Conservation (phyloP, 2,113 vertebrate genomes). For the Poicephalus meyeri region DNA sequence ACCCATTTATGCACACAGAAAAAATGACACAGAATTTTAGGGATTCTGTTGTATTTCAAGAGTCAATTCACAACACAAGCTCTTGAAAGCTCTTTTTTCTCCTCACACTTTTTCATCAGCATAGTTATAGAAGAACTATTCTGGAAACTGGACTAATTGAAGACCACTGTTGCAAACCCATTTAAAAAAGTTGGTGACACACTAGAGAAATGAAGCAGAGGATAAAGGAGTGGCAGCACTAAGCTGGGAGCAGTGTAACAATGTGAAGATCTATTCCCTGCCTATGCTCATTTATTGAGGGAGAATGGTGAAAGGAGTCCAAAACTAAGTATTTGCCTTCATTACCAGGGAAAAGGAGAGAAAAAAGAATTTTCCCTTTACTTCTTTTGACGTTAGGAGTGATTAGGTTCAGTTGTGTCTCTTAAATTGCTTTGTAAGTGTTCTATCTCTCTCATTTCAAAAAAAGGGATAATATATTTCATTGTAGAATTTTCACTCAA, state of each 20-base stretch:
- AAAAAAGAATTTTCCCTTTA: constrained; percentile 5
- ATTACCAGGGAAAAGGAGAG: not conserved
- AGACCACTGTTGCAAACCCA: not conserved
- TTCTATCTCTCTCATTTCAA: constrained; percentile 4
- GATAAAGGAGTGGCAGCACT: not conserved
- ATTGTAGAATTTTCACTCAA: not conserved
- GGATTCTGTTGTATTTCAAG: not conserved
- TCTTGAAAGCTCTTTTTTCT: not conserved
- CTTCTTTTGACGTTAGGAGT: constrained; percentile 47
- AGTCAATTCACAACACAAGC: not conserved
- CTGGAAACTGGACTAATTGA: not conserved
- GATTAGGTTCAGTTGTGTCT: constrained; percentile 23
- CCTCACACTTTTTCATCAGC: not conserved
- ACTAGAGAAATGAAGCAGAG: not conserved
- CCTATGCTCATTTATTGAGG: not conserved
- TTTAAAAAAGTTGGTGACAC: not conserved
- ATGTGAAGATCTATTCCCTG: constrained; percentile 19
- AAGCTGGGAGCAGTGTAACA: not conserved
- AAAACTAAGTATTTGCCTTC: constrained; percentile 30
- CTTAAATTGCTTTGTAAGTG: constrained; percentile 38
- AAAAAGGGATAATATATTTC: constrained; percentile 37
- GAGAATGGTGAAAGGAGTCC: not conserved
- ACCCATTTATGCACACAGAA: not conserved
- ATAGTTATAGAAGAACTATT: not conserved
- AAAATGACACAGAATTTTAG: not conserved